Conservation (phyloP, 1,140 invertebrate species). For the Chymomyza costata region DNA sequence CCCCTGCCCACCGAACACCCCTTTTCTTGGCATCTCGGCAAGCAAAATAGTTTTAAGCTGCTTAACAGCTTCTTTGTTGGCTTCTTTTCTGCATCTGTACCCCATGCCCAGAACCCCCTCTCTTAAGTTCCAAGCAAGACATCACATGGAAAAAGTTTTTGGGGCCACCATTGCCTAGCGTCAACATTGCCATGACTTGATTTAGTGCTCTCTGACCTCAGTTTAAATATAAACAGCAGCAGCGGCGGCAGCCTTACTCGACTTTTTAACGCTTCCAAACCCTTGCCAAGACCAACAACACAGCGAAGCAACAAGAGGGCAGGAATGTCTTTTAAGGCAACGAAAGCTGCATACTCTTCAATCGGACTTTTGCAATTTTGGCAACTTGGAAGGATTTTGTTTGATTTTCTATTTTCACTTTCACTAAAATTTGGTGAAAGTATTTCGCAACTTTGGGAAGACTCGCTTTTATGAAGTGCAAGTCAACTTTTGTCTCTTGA, state of each 20-base stretch:
- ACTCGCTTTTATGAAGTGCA: too few relatives aligned
- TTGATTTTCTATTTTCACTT: too few relatives aligned
- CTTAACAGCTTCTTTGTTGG: conserved; percentile 66
- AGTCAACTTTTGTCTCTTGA: too few relatives aligned
- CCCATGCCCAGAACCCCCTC: conserved; percentile 2
- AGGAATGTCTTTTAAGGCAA: too few relatives aligned
- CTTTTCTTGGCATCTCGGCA: background rate
- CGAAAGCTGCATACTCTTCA: too few relatives aligned
- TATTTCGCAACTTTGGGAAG: too few relatives aligned
- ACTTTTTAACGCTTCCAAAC: conserved; percentile 24
- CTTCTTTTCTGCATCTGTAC: background rate
- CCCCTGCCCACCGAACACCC: background rate
- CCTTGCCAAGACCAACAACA: conserved; percentile 5
- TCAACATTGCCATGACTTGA: conserved; percentile 63
- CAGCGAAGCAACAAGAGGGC: too few relatives aligned
- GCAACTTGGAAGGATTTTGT: too few relatives aligned
- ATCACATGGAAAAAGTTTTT: conserved; percentile 16
- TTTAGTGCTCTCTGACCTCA: conserved; percentile 75
- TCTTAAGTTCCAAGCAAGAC: conserved; percentile 20
- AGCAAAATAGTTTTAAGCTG: conserved; percentile 66
- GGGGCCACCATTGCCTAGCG: conserved; percentile 17
- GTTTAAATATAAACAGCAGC: conserved; percentile 73
- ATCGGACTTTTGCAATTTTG: too few relatives aligned
- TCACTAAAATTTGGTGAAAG: too few relatives aligned
- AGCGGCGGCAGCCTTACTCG: conserved; percentile 7